Evolutionary conservation across 2,888 invertebrate species (phyloP).

Genomic region (Cephus spinipes): DNA sequence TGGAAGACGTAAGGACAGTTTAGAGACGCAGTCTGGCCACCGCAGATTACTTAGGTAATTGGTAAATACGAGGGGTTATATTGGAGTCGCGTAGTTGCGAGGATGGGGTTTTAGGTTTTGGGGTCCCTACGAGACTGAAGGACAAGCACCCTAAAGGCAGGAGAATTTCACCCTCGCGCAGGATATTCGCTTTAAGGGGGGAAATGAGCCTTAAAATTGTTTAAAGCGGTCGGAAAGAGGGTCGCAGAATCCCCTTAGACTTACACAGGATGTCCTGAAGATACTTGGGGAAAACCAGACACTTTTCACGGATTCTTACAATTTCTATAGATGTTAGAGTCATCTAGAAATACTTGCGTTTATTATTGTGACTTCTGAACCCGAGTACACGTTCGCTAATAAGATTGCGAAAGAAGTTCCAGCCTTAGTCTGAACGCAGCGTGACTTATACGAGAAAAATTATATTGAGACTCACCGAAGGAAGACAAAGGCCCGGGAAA

Average conservation of each 20-base stretch:
- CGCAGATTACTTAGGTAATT: conserved; percentile 67
- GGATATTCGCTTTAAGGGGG: conserved; percentile 65
- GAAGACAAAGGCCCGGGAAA: neutral
- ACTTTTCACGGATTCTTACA: conserved; percentile 29
- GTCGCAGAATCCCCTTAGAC: conserved; percentile 44
- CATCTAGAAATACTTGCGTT: neutral
- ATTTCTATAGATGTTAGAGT: neutral
- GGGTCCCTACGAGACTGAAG: conserved; percentile 22
- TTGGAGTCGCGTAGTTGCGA: conserved; percentile 43
- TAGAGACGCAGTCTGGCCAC: conserved; percentile 52
- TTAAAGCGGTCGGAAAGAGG: conserved; percentile 64
- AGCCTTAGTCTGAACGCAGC: neutral
- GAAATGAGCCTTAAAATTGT: conserved; percentile 68
- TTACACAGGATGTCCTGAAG: conserved; percentile 30
- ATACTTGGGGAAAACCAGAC: conserved; percentile 41
- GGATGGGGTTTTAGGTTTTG: conserved; percentile 44
- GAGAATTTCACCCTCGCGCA: conserved; percentile 37
- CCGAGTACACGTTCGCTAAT: neutral
- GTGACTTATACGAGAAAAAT: neutral
- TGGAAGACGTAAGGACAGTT: conserved; percentile 53
- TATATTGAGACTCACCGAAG: neutral
- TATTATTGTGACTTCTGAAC: neutral
- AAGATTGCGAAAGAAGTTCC: neutral
- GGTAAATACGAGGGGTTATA: conserved; percentile 65
- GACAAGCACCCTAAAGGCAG: conserved; percentile 9